Percentiles rank a stretch among this genome's conserved stretches.
Conservation (phyloP, 2,113 vertebrate species). For the Zootoca vivipara region DNA sequence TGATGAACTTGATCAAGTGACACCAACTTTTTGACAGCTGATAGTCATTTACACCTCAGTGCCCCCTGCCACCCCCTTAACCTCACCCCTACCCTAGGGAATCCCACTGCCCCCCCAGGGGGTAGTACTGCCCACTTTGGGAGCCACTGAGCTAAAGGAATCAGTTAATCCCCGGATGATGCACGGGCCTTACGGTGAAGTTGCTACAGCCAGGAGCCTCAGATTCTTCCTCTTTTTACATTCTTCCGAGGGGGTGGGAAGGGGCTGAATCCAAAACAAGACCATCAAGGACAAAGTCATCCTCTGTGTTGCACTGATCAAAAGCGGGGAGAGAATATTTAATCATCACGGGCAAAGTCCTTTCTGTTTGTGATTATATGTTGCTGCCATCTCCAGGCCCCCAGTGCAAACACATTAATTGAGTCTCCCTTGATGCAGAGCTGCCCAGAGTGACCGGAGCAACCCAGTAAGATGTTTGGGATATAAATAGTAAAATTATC, state of each 20-base stretch:
- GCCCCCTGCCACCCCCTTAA: too few relatives aligned
- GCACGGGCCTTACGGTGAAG: background rate
- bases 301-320: constrained; percentile 74
- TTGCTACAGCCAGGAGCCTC: constrained; percentile 51
- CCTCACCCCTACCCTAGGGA: too few relatives aligned
- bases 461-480: too few relatives aligned
- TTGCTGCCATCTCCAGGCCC: constrained; percentile 81
- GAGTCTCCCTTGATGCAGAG: constrained; percentile 40
- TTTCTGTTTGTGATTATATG: constrained; percentile 79
- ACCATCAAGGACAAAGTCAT: constrained; percentile 81
- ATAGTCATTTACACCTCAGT: too few relatives aligned
- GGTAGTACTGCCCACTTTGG: too few relatives aligned
- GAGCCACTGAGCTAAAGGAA: background rate
- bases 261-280: constrained; percentile 68
- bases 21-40: background rate
- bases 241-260: background rate
- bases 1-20: background rate
- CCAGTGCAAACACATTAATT: constrained; percentile 73
- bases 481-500: too few relatives aligned
- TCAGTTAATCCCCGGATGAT: constrained; percentile 35
- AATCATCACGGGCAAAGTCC: constrained; percentile 75
- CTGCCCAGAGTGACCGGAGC: too few relatives aligned
- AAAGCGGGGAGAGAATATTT: constrained; percentile 61
- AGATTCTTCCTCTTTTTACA: constrained; percentile 66
- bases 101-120: too few relatives aligned